Base-by-base conservation (phyloP, 2,797 vertebrate genomes). In the Enteromius thamalakanensis region DNA sequence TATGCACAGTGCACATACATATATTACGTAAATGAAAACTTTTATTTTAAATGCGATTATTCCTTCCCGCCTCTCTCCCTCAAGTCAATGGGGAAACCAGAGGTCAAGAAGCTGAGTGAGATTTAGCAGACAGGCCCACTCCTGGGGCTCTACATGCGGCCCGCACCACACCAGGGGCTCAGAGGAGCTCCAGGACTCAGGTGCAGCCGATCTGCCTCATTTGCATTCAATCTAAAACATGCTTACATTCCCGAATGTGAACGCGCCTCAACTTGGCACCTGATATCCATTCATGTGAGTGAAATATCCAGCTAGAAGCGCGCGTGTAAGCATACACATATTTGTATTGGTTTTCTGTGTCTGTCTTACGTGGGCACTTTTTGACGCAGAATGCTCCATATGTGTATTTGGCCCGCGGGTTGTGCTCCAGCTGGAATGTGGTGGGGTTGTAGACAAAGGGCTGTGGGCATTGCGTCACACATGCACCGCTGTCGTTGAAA, bases 341-440 rank as follows among this genome's bases (percentile, higher is more conserved):
- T 77, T 79, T 65, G 74, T 69, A 40, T 79, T 80, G 47, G 11
- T 77, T 71, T 23, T 72, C 32, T 72, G 32, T 34, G 75, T 72
- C 29, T 65, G 11, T 68, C 97, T 96, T 94, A 99, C 98, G 97
- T 78, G 98, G 98, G 82, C 98, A 99, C 88, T 98, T 98, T 89
- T 99, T 99, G 87, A 99, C 98, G 32, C 98, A 99, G 91, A 99
- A 99, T 12, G 98, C 97, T 90, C 98, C 98, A 3, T 99, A 99
- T n/a, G 98, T 98, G 91, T 99, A 99, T 91, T 98, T 99, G 74
- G 97, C 97, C 1, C 96, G 95, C 49, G 97, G 96, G 68, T 99
- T 99, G 89, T 97, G 97, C 76, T 99, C 97, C 93, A 99, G 91
- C 47, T 99, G 98, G 92, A 99, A 99, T 45, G 96, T 96, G 83